A percentile compares a stretch with the other conserved stretches of the same genome.
These are phyloP conservation scores for Mugil cephalus DNA, from an alignment of 2,113 vertebrate genomes.

Conservation along the genomic window DNA sequence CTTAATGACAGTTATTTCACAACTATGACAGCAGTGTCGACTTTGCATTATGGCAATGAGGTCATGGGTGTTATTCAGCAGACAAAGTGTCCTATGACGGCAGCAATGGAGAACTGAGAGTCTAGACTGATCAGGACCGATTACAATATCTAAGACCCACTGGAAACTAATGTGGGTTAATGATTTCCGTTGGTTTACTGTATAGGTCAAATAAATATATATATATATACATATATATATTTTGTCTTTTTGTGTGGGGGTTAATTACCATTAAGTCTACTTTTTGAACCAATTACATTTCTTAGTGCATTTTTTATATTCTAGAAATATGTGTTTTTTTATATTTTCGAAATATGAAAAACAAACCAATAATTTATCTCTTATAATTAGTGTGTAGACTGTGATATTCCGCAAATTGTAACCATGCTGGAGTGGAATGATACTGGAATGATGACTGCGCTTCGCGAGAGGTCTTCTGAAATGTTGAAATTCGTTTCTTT, in stretches of 20 bases:
- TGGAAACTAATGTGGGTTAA: not conserved
- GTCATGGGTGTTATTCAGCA: constrained; percentile 29
- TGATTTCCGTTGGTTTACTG: not conserved
- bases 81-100: constrained; percentile 11
- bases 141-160: not conserved
- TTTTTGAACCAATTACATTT: too few species aligned
- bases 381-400: too few species aligned
- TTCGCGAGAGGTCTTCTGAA: not conserved
- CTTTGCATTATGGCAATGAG: constrained; percentile 16
- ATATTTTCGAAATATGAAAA: too few species aligned
- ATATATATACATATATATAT: too few species aligned
- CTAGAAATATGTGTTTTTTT: too few species aligned
- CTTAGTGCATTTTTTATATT: too few species aligned
- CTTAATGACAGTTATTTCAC: constrained; percentile 28
- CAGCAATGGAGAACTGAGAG: constrained; percentile 8
- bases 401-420: not conserved
- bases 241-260: too few species aligned
- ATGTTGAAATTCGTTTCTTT: not conserved
- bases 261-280: too few species aligned
- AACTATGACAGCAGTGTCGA: constrained; percentile 23
- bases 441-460: not conserved
- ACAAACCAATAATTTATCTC: too few species aligned
- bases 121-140: not conserved
- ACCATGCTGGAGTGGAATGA: accelerated
- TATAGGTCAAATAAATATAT: not conserved